Evolutionary conservation across 2,113 vertebrate genomes (phyloP).

Genomic region (Gasterosteus aculeatus): DNA sequence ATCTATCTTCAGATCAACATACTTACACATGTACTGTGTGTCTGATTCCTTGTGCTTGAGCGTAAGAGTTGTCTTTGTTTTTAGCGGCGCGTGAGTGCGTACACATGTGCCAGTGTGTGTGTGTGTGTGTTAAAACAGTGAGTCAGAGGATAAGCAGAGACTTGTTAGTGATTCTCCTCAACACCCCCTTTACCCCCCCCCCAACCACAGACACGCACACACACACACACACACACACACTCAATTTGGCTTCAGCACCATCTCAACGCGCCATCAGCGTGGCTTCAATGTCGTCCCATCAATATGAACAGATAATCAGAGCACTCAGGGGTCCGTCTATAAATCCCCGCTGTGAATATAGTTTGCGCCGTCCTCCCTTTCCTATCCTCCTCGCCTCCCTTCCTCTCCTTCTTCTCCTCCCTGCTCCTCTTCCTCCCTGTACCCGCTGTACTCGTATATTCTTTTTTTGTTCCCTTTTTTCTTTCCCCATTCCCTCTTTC

Average conservation of each 20-base stretch:
- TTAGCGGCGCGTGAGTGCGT: slow-evolving; percentile 16
- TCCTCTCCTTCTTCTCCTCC: slow-evolving; percentile 38
- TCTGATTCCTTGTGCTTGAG: slow-evolving; percentile 19
- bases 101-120: slow-evolving; percentile 55
- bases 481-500: slow-evolving; percentile 71
- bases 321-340: slow-evolving; percentile 65
- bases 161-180: slow-evolving; percentile 72
- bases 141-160: slow-evolving; percentile 71
- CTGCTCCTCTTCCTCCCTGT: slow-evolving; percentile 44
- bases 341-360: slow-evolving; percentile 58
- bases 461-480: slow-evolving; percentile 61
- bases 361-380: slow-evolving; percentile 40
- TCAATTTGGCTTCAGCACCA: slow-evolving; percentile 48
- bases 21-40: slow-evolving; percentile 45
- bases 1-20: slow-evolving; percentile 44
- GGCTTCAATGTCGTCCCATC: slow-evolving; percentile 60
- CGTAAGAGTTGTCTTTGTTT: slow-evolving; percentile 38
- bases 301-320: slow-evolving; percentile 68
- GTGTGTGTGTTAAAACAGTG: slow-evolving; percentile 67
- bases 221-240: slow-evolving; percentile 8
- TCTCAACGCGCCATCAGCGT: slow-evolving; percentile 51
- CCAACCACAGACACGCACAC: not conserved
- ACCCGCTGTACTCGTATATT: slow-evolving; percentile 50
- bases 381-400: slow-evolving; percentile 28
- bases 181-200: not conserved